These are phyloP conservation scores for Tenebrosternarchus preto DNA, from an alignment of 2,113 vertebrate species.

Conservation along the genomic window DNA sequence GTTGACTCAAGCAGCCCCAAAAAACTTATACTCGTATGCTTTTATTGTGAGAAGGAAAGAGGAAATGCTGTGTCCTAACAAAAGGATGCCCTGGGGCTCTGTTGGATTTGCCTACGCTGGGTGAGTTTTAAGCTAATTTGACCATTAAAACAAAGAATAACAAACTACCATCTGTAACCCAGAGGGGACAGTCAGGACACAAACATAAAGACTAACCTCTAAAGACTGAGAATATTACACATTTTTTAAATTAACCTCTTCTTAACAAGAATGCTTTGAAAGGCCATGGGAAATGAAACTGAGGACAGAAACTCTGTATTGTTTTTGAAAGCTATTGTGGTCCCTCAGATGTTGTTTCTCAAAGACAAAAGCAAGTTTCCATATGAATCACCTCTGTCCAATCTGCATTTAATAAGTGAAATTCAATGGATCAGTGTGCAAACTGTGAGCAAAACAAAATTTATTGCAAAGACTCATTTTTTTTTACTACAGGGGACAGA, in stretches of 20 bases:
- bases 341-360: slow-evolving; percentile 23
- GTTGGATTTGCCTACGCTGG: slow-evolving; percentile 18
- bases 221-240: slow-evolving; percentile 9
- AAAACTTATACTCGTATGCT: background rate
- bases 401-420: slow-evolving; percentile 29
- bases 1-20: background rate
- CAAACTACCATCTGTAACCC: slow-evolving; percentile 22
- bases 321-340: slow-evolving; percentile 15
- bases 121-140: slow-evolving; percentile 28
- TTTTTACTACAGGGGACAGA: too few relatives aligned
- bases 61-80: background rate
- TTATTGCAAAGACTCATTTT: background rate
- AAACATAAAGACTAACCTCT: slow-evolving; percentile 30
- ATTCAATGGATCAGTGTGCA: slow-evolving; percentile 5
- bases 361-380: slow-evolving; percentile 28
- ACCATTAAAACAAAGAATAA: slow-evolving; percentile 16
- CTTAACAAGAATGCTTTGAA: background rate
- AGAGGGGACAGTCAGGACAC: slow-evolving; percentile 18
- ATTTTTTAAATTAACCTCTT: slow-evolving; percentile 9
- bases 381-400: slow-evolving; percentile 14
- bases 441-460: slow-evolving; percentile 18
- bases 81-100: slow-evolving; percentile 5
- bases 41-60: background rate
- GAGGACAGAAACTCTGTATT: slow-evolving; percentile 17
- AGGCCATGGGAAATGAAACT: slow-evolving; percentile 6